phyloP scores from a whole-genome alignment of 2,888 invertebrate genomes.

The Clusia tigrina region DNA sequence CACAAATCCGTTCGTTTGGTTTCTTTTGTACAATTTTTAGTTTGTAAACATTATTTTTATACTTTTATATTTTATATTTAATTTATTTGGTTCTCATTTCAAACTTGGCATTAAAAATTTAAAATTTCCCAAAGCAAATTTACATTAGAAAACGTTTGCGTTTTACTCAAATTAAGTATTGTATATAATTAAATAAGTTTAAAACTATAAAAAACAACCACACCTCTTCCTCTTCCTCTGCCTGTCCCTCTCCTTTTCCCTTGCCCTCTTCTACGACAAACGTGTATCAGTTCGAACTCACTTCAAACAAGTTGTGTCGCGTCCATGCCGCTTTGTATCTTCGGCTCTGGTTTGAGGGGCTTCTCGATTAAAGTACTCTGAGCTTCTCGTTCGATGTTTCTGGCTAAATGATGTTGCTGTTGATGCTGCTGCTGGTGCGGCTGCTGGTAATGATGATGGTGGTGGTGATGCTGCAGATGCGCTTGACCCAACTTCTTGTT shows the following conservation, averaged over 20 bases:
- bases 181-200: not conserved
- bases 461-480: conserved; percentile 30
- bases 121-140: too few species aligned
- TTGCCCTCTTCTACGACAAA: not conserved
- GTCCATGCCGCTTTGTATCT: conserved; percentile 39
- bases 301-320: conserved; percentile 49
- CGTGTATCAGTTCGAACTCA: not conserved
- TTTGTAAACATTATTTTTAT: not conserved
- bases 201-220: conserved; percentile 2
- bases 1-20: not conserved
- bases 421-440: conserved; percentile 25
- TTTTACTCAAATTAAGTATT: not conserved
- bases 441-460: too few species aligned
- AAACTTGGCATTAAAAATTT: not conserved
- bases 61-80: not conserved
- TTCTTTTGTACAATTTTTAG: not conserved
- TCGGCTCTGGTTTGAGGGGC: conserved; percentile 36
- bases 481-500: conserved; percentile 66
- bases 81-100: not conserved
- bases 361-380: conserved; percentile 55
- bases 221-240: not conserved
- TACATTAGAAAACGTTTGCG: not conserved
- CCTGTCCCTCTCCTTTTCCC: not conserved
- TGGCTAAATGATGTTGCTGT: conserved; percentile 30
- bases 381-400: conserved; percentile 44